Base-by-base conservation (phyloP, 2,113 vertebrate genomes). In the Xenopus laevis region DNA sequence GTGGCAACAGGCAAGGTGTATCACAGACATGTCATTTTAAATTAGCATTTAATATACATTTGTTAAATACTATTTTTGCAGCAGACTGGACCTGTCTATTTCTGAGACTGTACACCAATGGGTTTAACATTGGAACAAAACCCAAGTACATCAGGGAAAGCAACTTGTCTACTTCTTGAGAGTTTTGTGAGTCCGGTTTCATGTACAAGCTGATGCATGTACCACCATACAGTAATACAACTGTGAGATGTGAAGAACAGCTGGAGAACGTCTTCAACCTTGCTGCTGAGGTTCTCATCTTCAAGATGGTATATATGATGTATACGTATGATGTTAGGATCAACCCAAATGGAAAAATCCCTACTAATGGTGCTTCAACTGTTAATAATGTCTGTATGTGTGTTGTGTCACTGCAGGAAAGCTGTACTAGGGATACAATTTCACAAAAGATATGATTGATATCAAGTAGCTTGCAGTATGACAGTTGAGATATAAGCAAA, bases 401-500 rank as follows among this genome's bases (percentile, higher is more conserved):
- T 46, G 63, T 15, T 9, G 63, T 65, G 33, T 65, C 40, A 10
- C 15, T n/a, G n/a, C 63, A 45, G 17, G 63, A 65, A 20, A 46
- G 16, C 12, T 17, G 10, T 17, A 65, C 16, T 3, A 65, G 13
- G 2, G 16, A 17, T 46, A 46, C 18, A 18, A 20, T 6, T 46
- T 65, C 63, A 65, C 63, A 65, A 40, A 65, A 65, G 6, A 65
- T 16, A 64, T 64, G 61, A 17, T 64, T 64, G 23, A 64, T 64
- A 12, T 40, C 30, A 10, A 33, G 12, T 1, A 16, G 27, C 4
- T 7, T n/a, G 17, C 27, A 64, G 61, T 46, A 65, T 40, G 62
- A 64, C 30, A 64, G 44, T 4, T 33, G 21, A 17, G 62, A 46
- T 33, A 46, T n/a, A 15, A 65, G 4, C 16, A 46, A 16, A 45